phyloP scores from a whole-genome alignment of 1,140 invertebrate genomes.

The Teleogryllus occipitalis region DNA sequence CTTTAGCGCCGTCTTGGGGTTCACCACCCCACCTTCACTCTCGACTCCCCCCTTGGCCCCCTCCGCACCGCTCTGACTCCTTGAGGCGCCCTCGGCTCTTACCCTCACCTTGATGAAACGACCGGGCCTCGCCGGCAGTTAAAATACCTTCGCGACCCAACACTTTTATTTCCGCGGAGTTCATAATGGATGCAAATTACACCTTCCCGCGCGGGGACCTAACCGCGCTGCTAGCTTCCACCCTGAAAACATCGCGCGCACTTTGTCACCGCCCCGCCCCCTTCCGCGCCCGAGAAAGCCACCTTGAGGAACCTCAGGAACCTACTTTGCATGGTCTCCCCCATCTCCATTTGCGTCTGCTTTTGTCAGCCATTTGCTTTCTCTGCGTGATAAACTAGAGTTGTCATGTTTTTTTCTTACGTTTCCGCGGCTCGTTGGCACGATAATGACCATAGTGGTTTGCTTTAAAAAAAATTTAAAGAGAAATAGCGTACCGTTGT shows the following conservation, averaged over 20 bases:
- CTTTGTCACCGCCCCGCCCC: not conserved
- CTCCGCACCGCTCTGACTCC: too few species aligned
- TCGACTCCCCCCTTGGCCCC: not conserved
- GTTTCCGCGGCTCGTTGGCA: not conserved
- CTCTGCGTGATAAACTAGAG: not conserved
- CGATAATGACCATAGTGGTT: not conserved
- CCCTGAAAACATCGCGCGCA: not conserved
- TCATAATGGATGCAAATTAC: constrained; percentile 5
- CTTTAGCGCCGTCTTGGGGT: not conserved
- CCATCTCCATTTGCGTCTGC: not conserved
- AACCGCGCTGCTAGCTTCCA: not conserved
- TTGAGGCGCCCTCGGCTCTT: not conserved
- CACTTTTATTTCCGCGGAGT: not conserved
- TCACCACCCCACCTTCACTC: not conserved
- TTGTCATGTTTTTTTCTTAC: not conserved
- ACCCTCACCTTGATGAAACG: not conserved
- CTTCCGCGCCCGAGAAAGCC: not conserved
- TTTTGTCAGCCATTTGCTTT: not conserved
- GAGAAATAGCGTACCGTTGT: not conserved
- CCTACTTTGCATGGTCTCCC: not conserved
- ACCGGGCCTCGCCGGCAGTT: not conserved
- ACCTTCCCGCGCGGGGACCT: not conserved
- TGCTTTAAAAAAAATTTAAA: not conserved
- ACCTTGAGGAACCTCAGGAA: not conserved
- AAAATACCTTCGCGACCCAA: constrained; percentile 3